Evolutionary conservation across 2,888 invertebrate genomes (phyloP).

Genomic region (Stratiomys singularior): DNA sequence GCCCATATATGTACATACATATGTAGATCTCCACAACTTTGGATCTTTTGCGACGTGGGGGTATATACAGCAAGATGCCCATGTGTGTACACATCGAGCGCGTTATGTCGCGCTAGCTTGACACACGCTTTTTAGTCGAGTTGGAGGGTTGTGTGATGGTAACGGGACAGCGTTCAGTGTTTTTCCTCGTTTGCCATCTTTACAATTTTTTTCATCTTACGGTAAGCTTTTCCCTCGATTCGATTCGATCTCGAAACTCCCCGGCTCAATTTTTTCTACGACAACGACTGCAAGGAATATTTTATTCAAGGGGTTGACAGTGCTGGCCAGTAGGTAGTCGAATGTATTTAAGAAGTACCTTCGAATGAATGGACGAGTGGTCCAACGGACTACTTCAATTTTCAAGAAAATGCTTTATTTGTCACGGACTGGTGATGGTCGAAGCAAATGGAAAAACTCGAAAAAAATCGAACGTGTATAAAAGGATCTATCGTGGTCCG

Average conservation of each 20-base stretch:
- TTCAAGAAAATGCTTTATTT: slow-evolving; percentile 46
- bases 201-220: slow-evolving; percentile 17
- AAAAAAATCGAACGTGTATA: background rate
- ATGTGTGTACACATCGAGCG: background rate
- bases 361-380: slow-evolving; percentile 1
- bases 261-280: slow-evolving; percentile 25
- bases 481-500: background rate
- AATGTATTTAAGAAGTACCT: slow-evolving; percentile 39
- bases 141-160: slow-evolving; percentile 26
- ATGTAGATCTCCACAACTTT: slow-evolving; percentile 34
- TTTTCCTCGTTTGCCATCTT: slow-evolving; percentile 23
- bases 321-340: slow-evolving; percentile 37
- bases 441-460: slow-evolving; percentile 4
- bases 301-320: slow-evolving; percentile 45
- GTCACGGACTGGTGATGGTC: slow-evolving; percentile 25
- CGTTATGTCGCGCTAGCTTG: slow-evolving; percentile 32
- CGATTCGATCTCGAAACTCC: slow-evolving; percentile 21
- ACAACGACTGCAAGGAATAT: slow-evolving; percentile 35
- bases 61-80: background rate
- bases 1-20: slow-evolving; percentile 17
- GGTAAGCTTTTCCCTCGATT: slow-evolving; percentile 7
- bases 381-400: slow-evolving; percentile 41
- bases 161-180: slow-evolving; percentile 13
- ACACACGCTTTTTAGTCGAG: slow-evolving; percentile 26
- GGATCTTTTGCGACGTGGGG: slow-evolving; percentile 6